Conservation (phyloP, 1,140 invertebrate species). For the Maconellicoccus hirsutus region DNA sequence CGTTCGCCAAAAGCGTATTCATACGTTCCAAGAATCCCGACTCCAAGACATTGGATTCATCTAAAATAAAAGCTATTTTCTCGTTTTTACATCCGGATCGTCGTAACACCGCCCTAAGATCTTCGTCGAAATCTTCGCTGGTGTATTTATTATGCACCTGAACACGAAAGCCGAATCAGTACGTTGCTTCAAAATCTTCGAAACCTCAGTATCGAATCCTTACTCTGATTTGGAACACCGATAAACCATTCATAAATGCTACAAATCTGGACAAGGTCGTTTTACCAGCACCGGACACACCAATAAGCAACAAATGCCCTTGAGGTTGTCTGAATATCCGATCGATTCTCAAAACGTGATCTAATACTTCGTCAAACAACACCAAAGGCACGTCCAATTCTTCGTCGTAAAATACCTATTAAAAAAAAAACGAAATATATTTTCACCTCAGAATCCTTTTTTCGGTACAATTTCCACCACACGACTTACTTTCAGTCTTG, state of each 20-base stretch:
- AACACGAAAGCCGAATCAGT: slow-evolving; percentile 24
- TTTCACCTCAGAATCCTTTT: neutral
- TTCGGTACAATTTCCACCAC: neutral
- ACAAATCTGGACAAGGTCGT: slow-evolving; percentile 97
- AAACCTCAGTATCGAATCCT: slow-evolving; percentile 23
- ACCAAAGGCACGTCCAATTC: slow-evolving; percentile 97
- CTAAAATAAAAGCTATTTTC: slow-evolving; percentile 98
- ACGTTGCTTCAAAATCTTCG: neutral
- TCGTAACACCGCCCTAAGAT: slow-evolving; percentile 82
- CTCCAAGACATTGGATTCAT: slow-evolving; percentile 98
- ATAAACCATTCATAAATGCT: slow-evolving; percentile 99
- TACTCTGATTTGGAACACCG: slow-evolving; percentile 93
- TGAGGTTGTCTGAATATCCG: slow-evolving; percentile 98
- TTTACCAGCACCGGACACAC: slow-evolving; percentile 95
- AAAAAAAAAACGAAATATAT: slow-evolving; percentile 23
- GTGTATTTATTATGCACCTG: slow-evolving; percentile 98
- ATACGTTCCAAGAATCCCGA: slow-evolving; percentile 97
- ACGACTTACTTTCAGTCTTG: slow-evolving; percentile 65
- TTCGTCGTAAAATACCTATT: slow-evolving; percentile 96
- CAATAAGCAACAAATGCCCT: slow-evolving; percentile 91
- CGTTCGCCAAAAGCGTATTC: slow-evolving; percentile 98
- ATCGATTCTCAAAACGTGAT: slow-evolving; percentile 96
- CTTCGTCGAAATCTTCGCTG: slow-evolving; percentile 97
- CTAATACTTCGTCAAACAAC: slow-evolving; percentile 95
- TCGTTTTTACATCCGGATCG: slow-evolving; percentile 95